Evolutionary conservation across 1,140 invertebrate species (phyloP).

Genomic region (Dinoponera quadriceps): DNA sequence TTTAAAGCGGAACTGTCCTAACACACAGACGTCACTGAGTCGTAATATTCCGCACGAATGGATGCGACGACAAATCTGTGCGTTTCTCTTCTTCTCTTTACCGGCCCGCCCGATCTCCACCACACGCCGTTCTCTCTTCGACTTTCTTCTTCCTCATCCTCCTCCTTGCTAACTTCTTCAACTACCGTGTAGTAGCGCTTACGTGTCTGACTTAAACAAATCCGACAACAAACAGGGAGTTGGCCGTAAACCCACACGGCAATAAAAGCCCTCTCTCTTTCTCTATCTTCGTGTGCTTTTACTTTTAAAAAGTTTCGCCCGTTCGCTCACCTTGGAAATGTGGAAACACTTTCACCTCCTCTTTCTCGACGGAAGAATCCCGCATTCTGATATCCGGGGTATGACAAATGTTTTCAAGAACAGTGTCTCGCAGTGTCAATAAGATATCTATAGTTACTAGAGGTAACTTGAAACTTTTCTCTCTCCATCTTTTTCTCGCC

Average conservation of each 20-base stretch:
- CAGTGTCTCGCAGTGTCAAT: background rate
- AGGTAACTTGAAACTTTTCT: too few relatives aligned
- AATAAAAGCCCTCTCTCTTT: background rate
- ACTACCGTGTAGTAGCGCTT: too few relatives aligned
- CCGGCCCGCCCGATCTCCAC: background rate
- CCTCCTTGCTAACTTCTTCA: background rate
- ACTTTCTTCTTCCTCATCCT: background rate
- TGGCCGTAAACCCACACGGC: background rate
- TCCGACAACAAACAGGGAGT: background rate
- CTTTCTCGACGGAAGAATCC: background rate
- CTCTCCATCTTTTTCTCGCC: too few relatives aligned
- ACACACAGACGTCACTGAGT: conserved; percentile 82
- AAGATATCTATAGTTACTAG: background rate
- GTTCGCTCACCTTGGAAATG: background rate
- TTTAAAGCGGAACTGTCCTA: conserved; percentile 86
- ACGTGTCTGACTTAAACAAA: conserved; percentile 30
- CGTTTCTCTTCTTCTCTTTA: conserved; percentile 32
- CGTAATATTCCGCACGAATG: conserved; percentile 79
- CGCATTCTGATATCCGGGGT: too few relatives aligned
- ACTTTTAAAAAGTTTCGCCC: too few relatives aligned
- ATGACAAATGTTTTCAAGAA: too few relatives aligned
- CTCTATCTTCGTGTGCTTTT: background rate
- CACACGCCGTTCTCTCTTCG: background rate
- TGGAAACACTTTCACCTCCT: background rate
- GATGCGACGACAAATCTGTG: conserved; percentile 43